Conservation (phyloP, 53 echinoderm and acorn worm species). For the Holothuria leucospilota region DNA sequence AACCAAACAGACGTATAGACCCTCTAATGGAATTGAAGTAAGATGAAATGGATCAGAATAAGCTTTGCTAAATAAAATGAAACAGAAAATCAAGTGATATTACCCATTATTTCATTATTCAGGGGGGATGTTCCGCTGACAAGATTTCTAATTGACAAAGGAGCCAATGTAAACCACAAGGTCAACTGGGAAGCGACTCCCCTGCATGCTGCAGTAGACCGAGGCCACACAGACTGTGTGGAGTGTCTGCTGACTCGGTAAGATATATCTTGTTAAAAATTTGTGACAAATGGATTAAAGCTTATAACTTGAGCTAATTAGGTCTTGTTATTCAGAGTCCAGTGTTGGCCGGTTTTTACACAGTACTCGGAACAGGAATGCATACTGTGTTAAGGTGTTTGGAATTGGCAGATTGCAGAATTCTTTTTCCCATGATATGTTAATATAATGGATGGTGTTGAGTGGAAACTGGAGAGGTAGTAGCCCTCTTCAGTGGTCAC, state of each 20-base stretch:
- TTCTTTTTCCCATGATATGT: not conserved
- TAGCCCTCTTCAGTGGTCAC: no score
- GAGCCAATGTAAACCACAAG: conserved; percentile 43
- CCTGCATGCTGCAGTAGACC: conserved; percentile 30
- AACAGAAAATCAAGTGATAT: no score
- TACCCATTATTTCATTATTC: no score
- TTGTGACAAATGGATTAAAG: no score
- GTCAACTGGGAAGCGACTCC: conserved; percentile 35
- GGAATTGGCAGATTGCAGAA: not conserved
- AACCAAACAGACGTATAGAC: no score
- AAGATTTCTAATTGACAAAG: conserved; percentile 13
- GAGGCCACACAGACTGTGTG: conserved; percentile 10
- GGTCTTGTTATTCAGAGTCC: no score
- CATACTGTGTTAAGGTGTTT: not conserved
- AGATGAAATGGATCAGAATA: no score
- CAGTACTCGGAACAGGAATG: no score
- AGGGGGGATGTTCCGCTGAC: conserved; percentile 16
- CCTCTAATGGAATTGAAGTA: no score
- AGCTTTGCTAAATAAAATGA: no score
- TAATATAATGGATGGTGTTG: not conserved
- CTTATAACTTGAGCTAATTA: no score
- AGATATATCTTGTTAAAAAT: conserved; percentile 24
- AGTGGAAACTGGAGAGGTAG: not conserved
- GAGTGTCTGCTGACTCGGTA: conserved; percentile 29
- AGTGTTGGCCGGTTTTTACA: no score